phyloP scores from a whole-genome alignment of 2,113 vertebrate genomes.

The Forbesichthys papilliferus region DNA sequence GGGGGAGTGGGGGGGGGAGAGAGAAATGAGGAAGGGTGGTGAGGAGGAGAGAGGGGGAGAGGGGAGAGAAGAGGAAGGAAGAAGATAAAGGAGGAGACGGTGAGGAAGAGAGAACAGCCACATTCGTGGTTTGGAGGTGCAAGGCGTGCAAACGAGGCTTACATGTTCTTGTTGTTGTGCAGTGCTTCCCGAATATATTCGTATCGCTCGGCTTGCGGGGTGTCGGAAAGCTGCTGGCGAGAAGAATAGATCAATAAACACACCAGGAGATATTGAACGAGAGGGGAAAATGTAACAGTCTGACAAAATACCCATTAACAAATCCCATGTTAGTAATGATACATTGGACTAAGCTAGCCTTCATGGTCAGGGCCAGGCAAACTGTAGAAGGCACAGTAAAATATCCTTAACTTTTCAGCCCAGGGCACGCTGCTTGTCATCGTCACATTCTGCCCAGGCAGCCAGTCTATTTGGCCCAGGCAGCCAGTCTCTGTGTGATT shows the following conservation, averaged over 20 bases:
- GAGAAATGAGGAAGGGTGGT: background rate
- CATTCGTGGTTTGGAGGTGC: no score
- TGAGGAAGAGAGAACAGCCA: no score
- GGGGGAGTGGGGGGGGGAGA: background rate
- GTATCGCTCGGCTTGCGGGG: slow-evolving; percentile 88
- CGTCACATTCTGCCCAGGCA: no score
- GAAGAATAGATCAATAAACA: slow-evolving; percentile 11
- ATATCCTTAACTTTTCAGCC: no score
- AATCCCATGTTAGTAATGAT: no score
- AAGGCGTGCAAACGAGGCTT: slow-evolving; percentile 60
- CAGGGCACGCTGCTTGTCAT: no score
- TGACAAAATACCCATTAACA: background rate
- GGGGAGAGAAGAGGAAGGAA: background rate
- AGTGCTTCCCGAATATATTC: slow-evolving; percentile 90
- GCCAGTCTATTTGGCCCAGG: no score
- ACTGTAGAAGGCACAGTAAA: no score
- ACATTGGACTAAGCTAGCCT: no score
- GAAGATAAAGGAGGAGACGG: no score
- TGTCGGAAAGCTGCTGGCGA: slow-evolving; percentile 84
- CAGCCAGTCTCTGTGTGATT: no score
- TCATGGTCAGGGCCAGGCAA: no score
- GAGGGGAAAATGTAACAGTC: background rate
- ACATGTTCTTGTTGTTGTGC: slow-evolving; percentile 95
- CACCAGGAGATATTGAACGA: background rate
- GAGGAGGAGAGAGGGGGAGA: background rate